Conservation (phyloP, 2,888 invertebrate species). For the Lycocerus yunnanus region DNA sequence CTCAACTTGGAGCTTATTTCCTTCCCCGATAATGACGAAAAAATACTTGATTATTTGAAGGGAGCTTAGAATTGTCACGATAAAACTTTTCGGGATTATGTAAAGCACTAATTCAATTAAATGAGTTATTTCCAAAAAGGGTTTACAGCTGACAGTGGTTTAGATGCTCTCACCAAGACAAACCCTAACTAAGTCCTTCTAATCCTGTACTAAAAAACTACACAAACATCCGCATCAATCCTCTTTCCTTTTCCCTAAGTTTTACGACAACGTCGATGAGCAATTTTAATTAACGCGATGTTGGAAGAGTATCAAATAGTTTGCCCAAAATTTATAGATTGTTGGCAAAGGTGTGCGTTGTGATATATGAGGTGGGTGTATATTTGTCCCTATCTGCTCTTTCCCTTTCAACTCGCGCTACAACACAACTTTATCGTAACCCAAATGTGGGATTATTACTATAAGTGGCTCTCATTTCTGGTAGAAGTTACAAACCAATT, state of each 20-base stretch:
- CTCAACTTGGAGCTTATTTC: not conserved
- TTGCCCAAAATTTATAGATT: constrained; percentile 31
- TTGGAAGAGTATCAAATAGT: constrained; percentile 21
- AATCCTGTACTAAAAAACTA: constrained; percentile 13
- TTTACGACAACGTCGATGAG: constrained; percentile 24
- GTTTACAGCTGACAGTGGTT: constrained; percentile 19
- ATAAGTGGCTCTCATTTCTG: constrained; percentile 15
- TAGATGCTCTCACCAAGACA: constrained; percentile 15
- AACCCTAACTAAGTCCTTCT: constrained; percentile 12
- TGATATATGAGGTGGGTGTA: constrained; percentile 34
- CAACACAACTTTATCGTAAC: constrained; percentile 14
- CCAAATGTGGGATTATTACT: constrained; percentile 11
- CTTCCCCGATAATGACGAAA: not conserved
- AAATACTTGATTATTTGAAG: not conserved
- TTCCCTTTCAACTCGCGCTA: constrained; percentile 6
- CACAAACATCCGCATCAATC: constrained; percentile 12
- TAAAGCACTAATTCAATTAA: constrained; percentile 6
- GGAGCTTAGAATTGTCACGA: not conserved
- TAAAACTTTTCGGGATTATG: not conserved
- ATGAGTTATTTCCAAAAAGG: constrained; percentile 14
- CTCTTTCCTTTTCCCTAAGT: constrained; percentile 20
- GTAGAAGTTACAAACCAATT: constrained; percentile 11
- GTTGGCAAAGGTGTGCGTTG: constrained; percentile 29
- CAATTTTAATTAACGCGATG: constrained; percentile 32
- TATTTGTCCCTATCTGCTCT: constrained; percentile 27